Evolutionary conservation across 2,888 invertebrate genomes (phyloP), one percentile per base, ranked within the genome.

Genomic region (Parthenolecanium corni): DNA sequence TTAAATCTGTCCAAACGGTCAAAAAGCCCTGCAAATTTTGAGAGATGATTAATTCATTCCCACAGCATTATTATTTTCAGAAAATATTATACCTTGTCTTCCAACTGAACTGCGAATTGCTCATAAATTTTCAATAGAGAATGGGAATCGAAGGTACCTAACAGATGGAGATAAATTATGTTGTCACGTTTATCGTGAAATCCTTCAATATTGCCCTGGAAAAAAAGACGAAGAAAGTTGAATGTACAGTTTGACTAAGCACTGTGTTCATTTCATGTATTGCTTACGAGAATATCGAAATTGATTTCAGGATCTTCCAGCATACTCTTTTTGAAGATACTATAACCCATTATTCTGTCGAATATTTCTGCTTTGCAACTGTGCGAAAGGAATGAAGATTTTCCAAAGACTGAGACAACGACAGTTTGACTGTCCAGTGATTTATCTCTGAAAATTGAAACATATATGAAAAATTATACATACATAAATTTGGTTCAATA

Each of bases 321-420:
- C 40, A 69, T 47, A 24, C 68, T 67, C 42, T 68, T 53, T 52
- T 67, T 66, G 52, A 71, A 70, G 18, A 70, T 65, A 52, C 65
- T 66, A n/a, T 67, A 67, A 12, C 77, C 73, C 64, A 77, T 76
- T 65, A 77, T 72, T 61, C 77, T 73, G 49, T 81, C 73, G 49
- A 83, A 74, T 51, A 79, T 77, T 67, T 80, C 79, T 52, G 82
- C 77, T 76, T 86, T 86, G 69, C 83, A 80, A 65, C 82, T 81
- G 68, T 72, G 73, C 44, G 81, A 77, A 69, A 80, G 77, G 70
- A 79, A 81, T 0, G 81, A 77, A 24, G 83, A 82, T 73, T 85
- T 85, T 11, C 86, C 86, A 69, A 86, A 80, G 21, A 86, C 76
- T 11, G 86, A 84, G 11, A 86, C 80, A 2, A 86, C 78, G 6